These are phyloP conservation scores for Elegia similella DNA, from an alignment of 2,888 invertebrate species.

Conservation along the genomic window DNA sequence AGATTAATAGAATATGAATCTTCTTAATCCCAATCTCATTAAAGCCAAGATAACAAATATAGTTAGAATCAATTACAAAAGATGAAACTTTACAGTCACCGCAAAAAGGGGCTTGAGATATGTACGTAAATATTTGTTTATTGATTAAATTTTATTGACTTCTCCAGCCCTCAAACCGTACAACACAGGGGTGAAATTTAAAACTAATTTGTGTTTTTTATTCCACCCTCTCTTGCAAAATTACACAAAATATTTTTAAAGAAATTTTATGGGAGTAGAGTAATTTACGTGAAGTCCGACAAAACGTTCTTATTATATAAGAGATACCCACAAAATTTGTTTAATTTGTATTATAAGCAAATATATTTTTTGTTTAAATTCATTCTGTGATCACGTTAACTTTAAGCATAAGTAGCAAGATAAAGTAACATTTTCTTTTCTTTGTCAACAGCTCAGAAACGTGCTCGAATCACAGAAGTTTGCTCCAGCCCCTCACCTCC, in stretches of 20 bases:
- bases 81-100: neutral
- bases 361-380: too few relatives aligned
- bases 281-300: too few relatives aligned
- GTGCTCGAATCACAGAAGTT: constrained; percentile 73
- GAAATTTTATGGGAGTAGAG: neutral
- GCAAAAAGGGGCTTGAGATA: neutral
- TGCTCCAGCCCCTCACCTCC: constrained; percentile 71
- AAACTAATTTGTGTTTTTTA: constrained; percentile 9
- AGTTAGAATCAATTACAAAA: neutral
- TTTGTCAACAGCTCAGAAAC: constrained; percentile 73
- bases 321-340: too few relatives aligned
- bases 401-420: neutral
- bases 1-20: too few relatives aligned
- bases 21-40: too few relatives aligned
- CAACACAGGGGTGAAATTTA: constrained; percentile 8
- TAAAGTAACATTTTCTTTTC: neutral
- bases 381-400: too few relatives aligned
- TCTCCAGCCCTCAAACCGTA: neutral
- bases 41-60: too few relatives aligned
- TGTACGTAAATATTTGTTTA: neutral
- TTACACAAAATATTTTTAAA: neutral
- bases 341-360: too few relatives aligned
- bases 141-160: constrained; percentile 9
- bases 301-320: too few relatives aligned
- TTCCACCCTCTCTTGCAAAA: neutral